Conservation (phyloP, 2,888 invertebrate species). For the Spodoptera littoralis region DNA sequence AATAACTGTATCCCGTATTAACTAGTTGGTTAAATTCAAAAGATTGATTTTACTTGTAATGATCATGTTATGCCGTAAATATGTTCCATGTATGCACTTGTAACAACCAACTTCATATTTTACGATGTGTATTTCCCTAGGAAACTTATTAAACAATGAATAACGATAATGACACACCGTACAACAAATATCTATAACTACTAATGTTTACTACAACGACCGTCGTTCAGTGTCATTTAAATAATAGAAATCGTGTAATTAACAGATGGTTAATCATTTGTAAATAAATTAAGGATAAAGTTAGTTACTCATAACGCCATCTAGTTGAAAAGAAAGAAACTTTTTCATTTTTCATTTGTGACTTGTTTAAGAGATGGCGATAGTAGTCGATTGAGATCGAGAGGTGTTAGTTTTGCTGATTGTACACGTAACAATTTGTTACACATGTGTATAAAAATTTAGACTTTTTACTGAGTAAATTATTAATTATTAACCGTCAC, state of each 20-base stretch:
- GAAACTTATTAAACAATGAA: neutral
- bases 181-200: constrained; percentile 11
- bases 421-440: too few relatives aligned
- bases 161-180: neutral
- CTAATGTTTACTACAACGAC: constrained; percentile 20
- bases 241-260: constrained; percentile 39
- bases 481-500: neutral
- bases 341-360: neutral
- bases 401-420: too few relatives aligned
- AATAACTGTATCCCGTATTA: neutral
- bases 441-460: too few relatives aligned
- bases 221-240: constrained; percentile 34
- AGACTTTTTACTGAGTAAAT: too few relatives aligned
- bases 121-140: neutral
- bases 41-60: too few relatives aligned
- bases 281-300: constrained; percentile 6
- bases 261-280: constrained; percentile 6
- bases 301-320: constrained; percentile 16
- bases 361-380: constrained; percentile 6
- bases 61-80: too few relatives aligned
- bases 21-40: too few relatives aligned
- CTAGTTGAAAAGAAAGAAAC: neutral
- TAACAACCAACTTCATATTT: too few relatives aligned
- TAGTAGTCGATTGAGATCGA: neutral
- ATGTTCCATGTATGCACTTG: too few relatives aligned